Evolutionary conservation across 1,140 invertebrate species (phyloP), one percentile per base, ranked within the genome.

Genomic region (Microplitis demolitor): DNA sequence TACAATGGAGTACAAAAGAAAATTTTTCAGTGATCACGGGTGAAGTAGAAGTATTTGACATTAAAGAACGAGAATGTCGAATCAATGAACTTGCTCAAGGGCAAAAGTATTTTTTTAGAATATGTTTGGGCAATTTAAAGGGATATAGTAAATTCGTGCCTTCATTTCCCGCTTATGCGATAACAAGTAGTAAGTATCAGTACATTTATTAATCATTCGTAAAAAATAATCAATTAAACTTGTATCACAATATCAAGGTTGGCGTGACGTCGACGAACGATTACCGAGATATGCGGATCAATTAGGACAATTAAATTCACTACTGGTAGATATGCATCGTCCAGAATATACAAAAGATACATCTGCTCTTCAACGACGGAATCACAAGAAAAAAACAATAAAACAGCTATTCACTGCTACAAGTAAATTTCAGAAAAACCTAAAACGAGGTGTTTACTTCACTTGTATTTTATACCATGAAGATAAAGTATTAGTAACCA

Each of bases 401-500:
- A 95, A 97, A 78, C 96, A 98, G 81, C 89, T 98, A 1, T 98
- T 99, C 83, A 94, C 96, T 0, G 94, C 96, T 3, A 93, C 95
- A 8, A 95, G 95, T 76, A 98, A 98, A 85, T 98, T 99, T 82
- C 96, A 98, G 83, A 98, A 98, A 84, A 93, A 93, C 80, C 87
- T 98, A 50, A 91, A 95, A 83, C 93, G 97, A 66, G 97, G 97
- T 13, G 93, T 97, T 0, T 98, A 96, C 83, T 88, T 99, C 35
- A 94, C 96, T 0, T 96, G 96, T 82, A 89, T 99, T 24, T 88
- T 99, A 0, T 98, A 97, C 87, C 93, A 96, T 84, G 97, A 98
- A 79, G 96, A 98, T 83, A 96, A 96, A 83, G 92, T 99, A 35
- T 88, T 99, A 67, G 95, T 98, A 8, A 99, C 97, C 3, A 96